Evolutionary conservation across 1,140 invertebrate genomes (phyloP).

Genomic region (Trinorchestia longiramus): DNA sequence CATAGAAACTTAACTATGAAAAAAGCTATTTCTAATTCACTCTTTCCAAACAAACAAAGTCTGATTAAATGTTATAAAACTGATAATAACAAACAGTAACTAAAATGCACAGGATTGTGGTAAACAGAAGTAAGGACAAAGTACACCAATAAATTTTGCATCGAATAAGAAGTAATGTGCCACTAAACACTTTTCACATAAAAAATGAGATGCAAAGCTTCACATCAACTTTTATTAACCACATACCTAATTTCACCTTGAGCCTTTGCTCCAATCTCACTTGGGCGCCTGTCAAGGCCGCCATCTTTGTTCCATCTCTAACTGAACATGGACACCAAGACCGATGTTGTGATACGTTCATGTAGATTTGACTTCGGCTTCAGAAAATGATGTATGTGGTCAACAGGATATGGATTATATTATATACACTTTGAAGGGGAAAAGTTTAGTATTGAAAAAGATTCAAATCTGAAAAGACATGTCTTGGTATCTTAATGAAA

Average conservation of each 20-base stretch:
- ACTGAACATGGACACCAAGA: conserved; percentile 38
- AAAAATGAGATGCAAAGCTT: background rate
- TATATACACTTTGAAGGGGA: background rate
- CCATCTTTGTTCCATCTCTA: conserved; percentile 54
- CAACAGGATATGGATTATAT: background rate
- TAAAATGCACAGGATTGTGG: no score
- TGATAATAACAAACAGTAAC: no score
- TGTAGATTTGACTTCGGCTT: conserved; percentile 26
- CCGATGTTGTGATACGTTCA: conserved; percentile 46
- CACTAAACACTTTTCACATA: background rate
- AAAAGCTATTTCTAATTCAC: no score
- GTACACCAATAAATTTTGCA: background rate
- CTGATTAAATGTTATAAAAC: no score
- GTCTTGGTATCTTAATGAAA: background rate
- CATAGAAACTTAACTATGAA: no score
- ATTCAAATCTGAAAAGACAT: background rate
- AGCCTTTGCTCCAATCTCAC: conserved; percentile 67
- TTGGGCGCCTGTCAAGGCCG: conserved; percentile 58
- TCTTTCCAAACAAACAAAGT: no score
- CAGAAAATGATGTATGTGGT: background rate
- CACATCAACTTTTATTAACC: background rate
- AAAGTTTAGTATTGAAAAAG: background rate
- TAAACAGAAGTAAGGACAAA: background rate
- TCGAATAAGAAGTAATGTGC: background rate
- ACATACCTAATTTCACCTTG: conserved; percentile 67